phyloP scores from a whole-genome alignment of 2,797 vertebrate genomes.

The Myotis pilosus region DNA sequence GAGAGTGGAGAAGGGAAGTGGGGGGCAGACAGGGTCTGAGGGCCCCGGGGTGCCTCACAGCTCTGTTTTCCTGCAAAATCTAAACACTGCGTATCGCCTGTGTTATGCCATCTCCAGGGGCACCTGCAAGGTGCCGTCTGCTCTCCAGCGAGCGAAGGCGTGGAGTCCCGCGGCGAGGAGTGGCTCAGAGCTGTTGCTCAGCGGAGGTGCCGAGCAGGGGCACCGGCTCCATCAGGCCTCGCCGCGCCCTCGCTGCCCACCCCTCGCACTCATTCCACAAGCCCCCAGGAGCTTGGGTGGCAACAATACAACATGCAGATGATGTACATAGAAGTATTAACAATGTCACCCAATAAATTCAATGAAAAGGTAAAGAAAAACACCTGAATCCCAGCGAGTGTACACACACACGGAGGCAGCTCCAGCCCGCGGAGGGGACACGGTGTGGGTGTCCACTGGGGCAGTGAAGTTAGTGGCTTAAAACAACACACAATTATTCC shows the following conservation, averaged over 20 bases:
- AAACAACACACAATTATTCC: not conserved
- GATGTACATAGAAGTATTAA: no score
- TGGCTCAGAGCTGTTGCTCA: not conserved
- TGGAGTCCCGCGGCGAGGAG: accelerated
- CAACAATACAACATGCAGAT: not conserved
- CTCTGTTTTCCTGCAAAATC: not conserved
- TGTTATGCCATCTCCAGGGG: no score
- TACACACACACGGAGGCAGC: accelerated
- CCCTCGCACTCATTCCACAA: not conserved
- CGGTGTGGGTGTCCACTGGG: not conserved
- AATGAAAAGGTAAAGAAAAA: not conserved
- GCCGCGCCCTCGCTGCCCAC: no score
- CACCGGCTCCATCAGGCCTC: not conserved
- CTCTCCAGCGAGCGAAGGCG: not conserved
- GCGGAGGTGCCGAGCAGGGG: accelerated
- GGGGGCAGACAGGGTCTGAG: not conserved
- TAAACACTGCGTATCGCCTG: accelerated
- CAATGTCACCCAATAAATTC: not conserved
- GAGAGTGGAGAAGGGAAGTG: no score
- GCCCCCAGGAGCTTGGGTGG: not conserved
- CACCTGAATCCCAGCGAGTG: not conserved
- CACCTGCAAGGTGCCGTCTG: not conserved
- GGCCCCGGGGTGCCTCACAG: no score
- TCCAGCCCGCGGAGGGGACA: not conserved
- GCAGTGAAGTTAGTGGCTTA: not conserved